phyloP scores from a whole-genome alignment of 2,113 vertebrate species.

The Coregonus clupeaformis region DNA sequence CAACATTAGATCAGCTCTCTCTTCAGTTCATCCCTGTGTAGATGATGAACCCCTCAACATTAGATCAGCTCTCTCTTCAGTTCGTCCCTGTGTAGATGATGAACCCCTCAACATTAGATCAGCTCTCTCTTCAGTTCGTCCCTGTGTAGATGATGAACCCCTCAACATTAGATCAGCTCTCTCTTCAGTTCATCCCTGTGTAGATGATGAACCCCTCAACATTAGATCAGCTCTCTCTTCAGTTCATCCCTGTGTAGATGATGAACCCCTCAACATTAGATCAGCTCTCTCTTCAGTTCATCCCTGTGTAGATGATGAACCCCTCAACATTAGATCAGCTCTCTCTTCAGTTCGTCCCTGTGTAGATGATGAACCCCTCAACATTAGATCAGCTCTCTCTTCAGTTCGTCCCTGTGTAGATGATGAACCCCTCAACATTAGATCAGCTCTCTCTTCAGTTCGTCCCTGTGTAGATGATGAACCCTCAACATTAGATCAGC shows the following conservation, averaged over 20 bases:
- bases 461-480: slow-evolving; percentile 63
- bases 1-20: slow-evolving; percentile 67
- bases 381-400: slow-evolving; percentile 64
- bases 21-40: slow-evolving; percentile 65
- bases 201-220: slow-evolving; percentile 64
- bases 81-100: slow-evolving; percentile 64
- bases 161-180: slow-evolving; percentile 64
- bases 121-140: slow-evolving; percentile 65
- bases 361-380: slow-evolving; percentile 61
- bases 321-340: slow-evolving; percentile 62
- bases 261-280: slow-evolving; percentile 62
- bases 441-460: slow-evolving; percentile 62
- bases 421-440: slow-evolving; percentile 62
- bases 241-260: slow-evolving; percentile 64
- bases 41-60: slow-evolving; percentile 62
- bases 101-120: slow-evolving; percentile 61
- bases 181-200: slow-evolving; percentile 65
- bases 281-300: slow-evolving; percentile 63
- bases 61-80: slow-evolving; percentile 60
- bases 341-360: slow-evolving; percentile 66
- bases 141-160: slow-evolving; percentile 60
- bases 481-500: slow-evolving; percentile 60
- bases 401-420: slow-evolving; percentile 66
- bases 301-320: slow-evolving; percentile 62
- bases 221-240: slow-evolving; percentile 62